Evolutionary conservation across 1,140 invertebrate genomes (phyloP).

Genomic region (Leguminivora glycinivorella): DNA sequence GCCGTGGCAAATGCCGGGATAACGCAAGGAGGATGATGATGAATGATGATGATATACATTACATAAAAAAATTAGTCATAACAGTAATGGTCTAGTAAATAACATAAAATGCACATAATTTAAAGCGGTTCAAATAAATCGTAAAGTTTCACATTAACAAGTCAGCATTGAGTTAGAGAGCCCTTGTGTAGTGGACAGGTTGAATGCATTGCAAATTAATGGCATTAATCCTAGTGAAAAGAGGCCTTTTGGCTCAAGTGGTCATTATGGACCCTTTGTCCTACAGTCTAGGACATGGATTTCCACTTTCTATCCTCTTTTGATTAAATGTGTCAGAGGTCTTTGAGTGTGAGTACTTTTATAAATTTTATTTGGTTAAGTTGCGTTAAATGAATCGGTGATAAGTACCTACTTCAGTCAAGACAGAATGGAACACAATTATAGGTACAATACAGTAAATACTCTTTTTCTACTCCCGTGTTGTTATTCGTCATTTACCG

Average conservation of each 20-base stretch:
- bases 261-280: constrained; percentile 25
- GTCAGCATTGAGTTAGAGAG: neutral
- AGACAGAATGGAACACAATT: too few species aligned
- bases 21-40: too few species aligned
- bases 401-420: too few species aligned
- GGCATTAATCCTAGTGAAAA: constrained; percentile 26
- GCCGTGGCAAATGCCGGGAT: too few species aligned
- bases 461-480: too few species aligned
- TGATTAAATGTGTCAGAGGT: neutral
- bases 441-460: too few species aligned
- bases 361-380: neutral
- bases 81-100: too few species aligned
- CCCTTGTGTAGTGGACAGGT: constrained; percentile 6
- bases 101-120: too few species aligned
- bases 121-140: neutral
- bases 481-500: too few species aligned
- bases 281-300: constrained; percentile 16
- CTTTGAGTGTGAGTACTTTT: neutral
- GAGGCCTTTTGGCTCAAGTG: constrained; percentile 19
- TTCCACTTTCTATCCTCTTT: constrained; percentile 24
- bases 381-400: too few species aligned
- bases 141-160: neutral
- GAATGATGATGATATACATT: too few species aligned
- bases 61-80: too few species aligned
- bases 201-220: constrained; percentile 28